These are phyloP conservation scores for Argyrosomus regius DNA, from an alignment of 2,797 vertebrate species.

Conservation along the genomic window DNA sequence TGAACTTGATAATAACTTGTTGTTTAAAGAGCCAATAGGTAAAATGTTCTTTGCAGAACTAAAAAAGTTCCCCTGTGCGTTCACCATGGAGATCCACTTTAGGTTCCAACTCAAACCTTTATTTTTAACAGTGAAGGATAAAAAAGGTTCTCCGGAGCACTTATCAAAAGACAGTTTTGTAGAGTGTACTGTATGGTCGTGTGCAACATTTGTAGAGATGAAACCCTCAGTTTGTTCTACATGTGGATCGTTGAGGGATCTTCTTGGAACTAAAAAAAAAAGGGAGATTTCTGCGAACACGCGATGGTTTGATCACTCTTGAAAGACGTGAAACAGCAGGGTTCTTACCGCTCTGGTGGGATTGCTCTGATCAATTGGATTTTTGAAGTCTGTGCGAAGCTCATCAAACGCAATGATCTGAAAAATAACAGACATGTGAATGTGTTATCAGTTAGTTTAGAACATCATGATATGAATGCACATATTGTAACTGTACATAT, in stretches of 20 bases:
- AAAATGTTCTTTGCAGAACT: too few relatives aligned
- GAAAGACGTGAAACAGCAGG: constrained; percentile 57
- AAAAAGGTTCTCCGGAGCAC: background rate
- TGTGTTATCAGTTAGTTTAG: constrained; percentile 33
- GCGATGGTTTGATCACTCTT: constrained; percentile 50
- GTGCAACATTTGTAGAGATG: background rate
- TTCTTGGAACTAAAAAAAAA: constrained; percentile 20
- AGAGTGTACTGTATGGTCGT: background rate
- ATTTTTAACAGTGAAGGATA: too few relatives aligned
- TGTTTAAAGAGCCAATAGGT: too few relatives aligned
- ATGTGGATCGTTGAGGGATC: constrained; percentile 11
- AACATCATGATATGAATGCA: background rate
- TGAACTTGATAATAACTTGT: too few relatives aligned
- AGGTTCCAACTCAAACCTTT: too few relatives aligned
- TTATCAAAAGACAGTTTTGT: background rate
- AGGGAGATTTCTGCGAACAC: constrained; percentile 42
- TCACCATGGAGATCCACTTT: too few relatives aligned
- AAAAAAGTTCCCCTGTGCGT: too few relatives aligned
- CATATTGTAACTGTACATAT: constrained; percentile 1
- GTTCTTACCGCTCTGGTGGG: constrained; percentile 94
- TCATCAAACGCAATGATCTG: constrained; percentile 97
- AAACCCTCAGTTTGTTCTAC: constrained; percentile 14
- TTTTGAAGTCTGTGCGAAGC: constrained; percentile 96
- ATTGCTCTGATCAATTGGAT: constrained; percentile 97
- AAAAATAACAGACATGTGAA: constrained; percentile 53